phyloP scores from a whole-genome alignment of 2,113 vertebrate genomes.

The Psophia crepitans region DNA sequence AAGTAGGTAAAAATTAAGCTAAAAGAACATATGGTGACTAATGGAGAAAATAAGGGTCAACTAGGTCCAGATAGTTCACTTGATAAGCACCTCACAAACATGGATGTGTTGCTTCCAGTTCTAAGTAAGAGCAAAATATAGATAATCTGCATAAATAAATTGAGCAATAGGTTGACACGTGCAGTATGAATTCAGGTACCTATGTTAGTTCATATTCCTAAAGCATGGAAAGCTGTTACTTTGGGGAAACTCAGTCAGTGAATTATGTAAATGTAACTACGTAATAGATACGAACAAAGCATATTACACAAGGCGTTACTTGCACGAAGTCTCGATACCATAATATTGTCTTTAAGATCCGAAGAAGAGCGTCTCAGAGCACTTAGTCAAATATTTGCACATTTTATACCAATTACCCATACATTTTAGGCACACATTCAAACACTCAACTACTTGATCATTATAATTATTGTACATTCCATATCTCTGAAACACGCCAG shows the following conservation, averaged over 20 bases:
- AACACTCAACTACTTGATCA: slow-evolving; percentile 36
- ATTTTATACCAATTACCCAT: slow-evolving; percentile 34
- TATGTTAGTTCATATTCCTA: not conserved
- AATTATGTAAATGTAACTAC: not conserved
- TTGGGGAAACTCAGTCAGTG: not conserved
- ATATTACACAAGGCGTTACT: not conserved
- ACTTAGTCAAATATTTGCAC: slow-evolving; percentile 24
- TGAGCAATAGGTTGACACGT: not conserved
- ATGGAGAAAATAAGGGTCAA: not conserved
- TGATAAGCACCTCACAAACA: not conserved
- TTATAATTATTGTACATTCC: slow-evolving; percentile 62
- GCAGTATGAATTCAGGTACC: not conserved
- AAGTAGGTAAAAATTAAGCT: not conserved
- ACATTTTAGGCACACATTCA: slow-evolving; percentile 56
- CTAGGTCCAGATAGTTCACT: not conserved
- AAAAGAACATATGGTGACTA: not conserved
- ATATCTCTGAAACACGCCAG: slow-evolving; percentile 27
- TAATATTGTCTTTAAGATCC: not conserved
- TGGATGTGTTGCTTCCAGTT: not conserved
- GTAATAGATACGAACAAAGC: not conserved
- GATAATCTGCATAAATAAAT: not conserved
- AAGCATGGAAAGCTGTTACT: not conserved
- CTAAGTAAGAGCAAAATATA: not conserved
- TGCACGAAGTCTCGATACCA: not conserved
- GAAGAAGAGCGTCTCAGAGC: not conserved